phyloP scores from a whole-genome alignment of 2,797 vertebrate species.

The Microchirus variegatus region DNA sequence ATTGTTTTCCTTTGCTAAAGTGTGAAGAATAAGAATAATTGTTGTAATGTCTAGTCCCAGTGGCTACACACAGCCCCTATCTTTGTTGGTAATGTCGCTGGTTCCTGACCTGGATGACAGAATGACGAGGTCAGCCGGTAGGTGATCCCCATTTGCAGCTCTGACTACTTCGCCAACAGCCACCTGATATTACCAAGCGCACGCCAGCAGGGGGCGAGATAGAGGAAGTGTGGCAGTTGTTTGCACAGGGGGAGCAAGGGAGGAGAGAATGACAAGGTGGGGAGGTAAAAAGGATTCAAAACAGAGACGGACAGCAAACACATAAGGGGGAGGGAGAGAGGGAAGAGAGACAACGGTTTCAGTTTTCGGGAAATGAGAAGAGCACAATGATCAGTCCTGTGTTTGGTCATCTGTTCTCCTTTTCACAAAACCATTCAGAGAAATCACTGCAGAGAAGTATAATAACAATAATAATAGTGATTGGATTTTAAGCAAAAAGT shows the following conservation, averaged over 20 bases:
- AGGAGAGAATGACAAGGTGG: slow-evolving; percentile 39
- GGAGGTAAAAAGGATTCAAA: no score
- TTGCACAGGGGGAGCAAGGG: slow-evolving; percentile 78
- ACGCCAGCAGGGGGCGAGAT: slow-evolving; percentile 81
- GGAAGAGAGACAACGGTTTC: slow-evolving; percentile 79
- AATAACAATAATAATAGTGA: not conserved
- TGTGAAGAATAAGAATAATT: slow-evolving; percentile 24
- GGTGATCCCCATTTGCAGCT: slow-evolving; percentile 98
- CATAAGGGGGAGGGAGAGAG: no score
- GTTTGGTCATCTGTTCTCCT: slow-evolving; percentile 69
- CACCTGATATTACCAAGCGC: slow-evolving; percentile 90
- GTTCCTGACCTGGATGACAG: slow-evolving; percentile 98
- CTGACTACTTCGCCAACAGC: slow-evolving; percentile 98
- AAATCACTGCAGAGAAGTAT: not conserved
- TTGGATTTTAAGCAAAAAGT: no score
- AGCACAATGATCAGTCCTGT: slow-evolving; percentile 66
- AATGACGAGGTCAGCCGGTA: slow-evolving; percentile 99
- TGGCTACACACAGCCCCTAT: slow-evolving; percentile 34
- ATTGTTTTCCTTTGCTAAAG: slow-evolving; percentile 24
- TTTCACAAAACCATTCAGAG: slow-evolving; percentile 85
- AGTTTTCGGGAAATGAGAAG: slow-evolving; percentile 63
- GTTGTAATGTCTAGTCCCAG: slow-evolving; percentile 20
- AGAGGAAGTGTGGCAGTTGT: slow-evolving; percentile 62
- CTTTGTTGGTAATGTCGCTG: slow-evolving; percentile 57
- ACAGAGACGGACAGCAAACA: no score